These are phyloP conservation scores for Oophaga sylvatica DNA, from an alignment of 2,797 vertebrate species.

Conservation along the genomic window DNA sequence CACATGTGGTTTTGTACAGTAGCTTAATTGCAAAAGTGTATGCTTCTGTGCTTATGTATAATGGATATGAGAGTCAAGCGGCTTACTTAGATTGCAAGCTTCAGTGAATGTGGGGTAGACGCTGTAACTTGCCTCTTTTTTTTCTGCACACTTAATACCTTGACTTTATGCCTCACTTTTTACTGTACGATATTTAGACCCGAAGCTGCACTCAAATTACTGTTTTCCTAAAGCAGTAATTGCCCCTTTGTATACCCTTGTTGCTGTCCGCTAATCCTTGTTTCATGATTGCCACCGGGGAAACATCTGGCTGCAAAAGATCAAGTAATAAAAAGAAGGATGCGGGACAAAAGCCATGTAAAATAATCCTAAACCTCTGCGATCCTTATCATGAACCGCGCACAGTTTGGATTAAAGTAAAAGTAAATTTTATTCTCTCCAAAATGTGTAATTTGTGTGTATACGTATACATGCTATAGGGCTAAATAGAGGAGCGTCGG, in stretches of 20 bases:
- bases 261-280: conserved; percentile 16
- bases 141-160: background rate
- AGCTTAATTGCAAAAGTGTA: conserved; percentile 54
- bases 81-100: conserved; percentile 16
- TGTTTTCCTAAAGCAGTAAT: conserved; percentile 14
- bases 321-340: background rate
- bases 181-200: conserved; percentile 14
- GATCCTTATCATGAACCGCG: background rate
- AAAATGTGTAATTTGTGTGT: background rate
- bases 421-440: background rate
- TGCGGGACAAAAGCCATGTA: conserved; percentile 4
- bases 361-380: background rate
- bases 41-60: conserved; percentile 21
- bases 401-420: background rate
- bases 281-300: conserved; percentile 19
- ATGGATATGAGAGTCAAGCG: conserved; percentile 2
- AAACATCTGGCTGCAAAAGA: conserved; percentile 23
- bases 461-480: background rate
- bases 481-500: too few relatives aligned
- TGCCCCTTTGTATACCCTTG: conserved; percentile 18
- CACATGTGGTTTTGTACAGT: conserved; percentile 59
- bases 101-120: background rate
- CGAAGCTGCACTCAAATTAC: background rate
- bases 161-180: background rate
- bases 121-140: conserved; percentile 17